Base-by-base conservation (phyloP, 2,797 vertebrate species). In the Epinephelus coioides region DNA sequence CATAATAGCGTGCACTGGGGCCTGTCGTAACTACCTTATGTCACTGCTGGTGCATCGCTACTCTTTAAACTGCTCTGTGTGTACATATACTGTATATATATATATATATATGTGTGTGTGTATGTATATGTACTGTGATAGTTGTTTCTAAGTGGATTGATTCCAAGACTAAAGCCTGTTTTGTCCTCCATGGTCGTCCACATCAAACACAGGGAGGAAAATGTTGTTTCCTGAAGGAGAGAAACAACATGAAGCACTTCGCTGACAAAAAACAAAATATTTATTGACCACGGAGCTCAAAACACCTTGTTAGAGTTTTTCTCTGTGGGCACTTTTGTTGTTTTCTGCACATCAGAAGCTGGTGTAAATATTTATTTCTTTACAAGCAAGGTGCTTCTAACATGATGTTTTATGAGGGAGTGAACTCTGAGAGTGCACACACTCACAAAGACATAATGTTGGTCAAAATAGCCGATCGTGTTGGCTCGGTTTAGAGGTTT, bases 271-370 rank as follows among this genome's bases (percentile, higher is more conserved):
- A 51, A 17, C 6, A 49, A 68, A 63, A 63, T 54, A 64, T 80
- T 63, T 67, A 50, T 54, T 43, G 23, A 62, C 15, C 53, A 18
- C 21, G 0, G n/a, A 50, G 47, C n/a, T 47, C 25, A 14, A 56
- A 73, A 30, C 51, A 17, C 8, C 7, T 14, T 40, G 46, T 59
- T 44, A 23, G 15, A 30, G 34, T 61, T 43, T 66, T 11, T 17
- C 43, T 73, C 70, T 63, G 30, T 38, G 51, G 49, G 23, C 23
- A 0, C 47, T 63, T 51, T 23, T 73, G 54, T 72, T 79, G 60
- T 54, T 72, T 77, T 81, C 69, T 61, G 38, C 51, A 43, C 64
- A 25, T 49, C 56, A 78, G 65, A 78, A 15, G 17, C 38, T 61
- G 47, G 19, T 56, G 63, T 73, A 19, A 76, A 69, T 63, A 23